Evolutionary conservation across 2,797 vertebrate species (phyloP).

Genomic region (Loris lydekkerianus): DNA sequence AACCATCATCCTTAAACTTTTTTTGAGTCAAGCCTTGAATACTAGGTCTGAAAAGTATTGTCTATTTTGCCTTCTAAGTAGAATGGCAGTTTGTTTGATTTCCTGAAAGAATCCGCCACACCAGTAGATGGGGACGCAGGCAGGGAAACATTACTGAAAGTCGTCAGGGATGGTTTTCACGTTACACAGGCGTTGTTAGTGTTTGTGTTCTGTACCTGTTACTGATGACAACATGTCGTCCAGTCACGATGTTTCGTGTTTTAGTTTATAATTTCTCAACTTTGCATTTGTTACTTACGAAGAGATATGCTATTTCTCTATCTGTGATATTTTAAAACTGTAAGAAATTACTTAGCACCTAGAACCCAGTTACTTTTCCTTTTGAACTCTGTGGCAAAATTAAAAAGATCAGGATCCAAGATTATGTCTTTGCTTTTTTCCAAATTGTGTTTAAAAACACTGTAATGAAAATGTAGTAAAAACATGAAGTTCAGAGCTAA

Average conservation of each 20-base stretch:
- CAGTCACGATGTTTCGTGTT: conserved; percentile 35
- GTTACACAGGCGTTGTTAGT: background rate
- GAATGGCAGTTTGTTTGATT: conserved; percentile 45
- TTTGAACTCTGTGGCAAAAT: conserved; percentile 76
- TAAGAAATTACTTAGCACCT: conserved; percentile 75
- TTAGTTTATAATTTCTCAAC: conserved; percentile 69
- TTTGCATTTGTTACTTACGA: conserved; percentile 75
- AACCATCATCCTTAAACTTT: conserved; percentile 60
- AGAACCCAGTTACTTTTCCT: conserved; percentile 67
- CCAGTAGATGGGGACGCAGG: conserved; percentile 43
- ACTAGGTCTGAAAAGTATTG: conserved; percentile 52
- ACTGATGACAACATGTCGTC: background rate
- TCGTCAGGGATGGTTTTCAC: background rate
- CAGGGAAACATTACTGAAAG: background rate
- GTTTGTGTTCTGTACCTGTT: conserved; percentile 48
- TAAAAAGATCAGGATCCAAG: background rate
- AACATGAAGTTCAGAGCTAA: too few species aligned
- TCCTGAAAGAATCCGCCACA: conserved; percentile 27
- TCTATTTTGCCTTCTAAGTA: conserved; percentile 78
- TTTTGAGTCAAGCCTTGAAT: conserved; percentile 76
- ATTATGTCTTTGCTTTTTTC: too few species aligned
- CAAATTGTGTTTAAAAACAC: too few species aligned
- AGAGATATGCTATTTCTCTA: conserved; percentile 68
- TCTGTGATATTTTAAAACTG: conserved; percentile 72
- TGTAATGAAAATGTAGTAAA: too few species aligned